These are phyloP conservation scores for Ceratina australensis DNA, from an alignment of 1,140 invertebrate genomes.

Conservation along the genomic window DNA sequence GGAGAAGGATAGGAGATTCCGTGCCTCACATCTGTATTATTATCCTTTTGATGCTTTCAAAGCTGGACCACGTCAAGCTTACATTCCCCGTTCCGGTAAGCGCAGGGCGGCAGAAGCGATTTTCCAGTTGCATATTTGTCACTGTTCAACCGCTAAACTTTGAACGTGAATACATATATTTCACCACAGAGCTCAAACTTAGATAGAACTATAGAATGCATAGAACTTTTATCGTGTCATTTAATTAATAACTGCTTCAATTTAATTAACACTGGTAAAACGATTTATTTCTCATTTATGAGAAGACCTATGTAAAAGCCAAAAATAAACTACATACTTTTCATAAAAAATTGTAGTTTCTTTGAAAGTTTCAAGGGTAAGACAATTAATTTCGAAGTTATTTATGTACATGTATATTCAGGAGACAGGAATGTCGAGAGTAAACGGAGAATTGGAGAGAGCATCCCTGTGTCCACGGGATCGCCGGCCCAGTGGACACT, in stretches of 20 bases:
- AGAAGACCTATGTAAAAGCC: too few species aligned
- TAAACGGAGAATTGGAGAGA: conserved; percentile 48
- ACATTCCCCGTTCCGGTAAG: conserved; percentile 53
- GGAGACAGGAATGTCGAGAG: background rate
- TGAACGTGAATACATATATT: background rate
- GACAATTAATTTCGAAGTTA: too few species aligned
- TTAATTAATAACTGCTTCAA: too few species aligned
- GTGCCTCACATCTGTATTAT: conserved; percentile 60
- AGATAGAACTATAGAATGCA: too few species aligned
- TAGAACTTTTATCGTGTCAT: too few species aligned
- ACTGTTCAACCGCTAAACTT: background rate
- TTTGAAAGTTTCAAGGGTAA: too few species aligned
- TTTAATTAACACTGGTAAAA: too few species aligned
- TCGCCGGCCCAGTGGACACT: conserved; percentile 60
- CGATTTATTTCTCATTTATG: too few species aligned
- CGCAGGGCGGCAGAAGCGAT: conserved; percentile 61
- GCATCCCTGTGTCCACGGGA: conserved; percentile 63
- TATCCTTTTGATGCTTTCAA: conserved; percentile 72
- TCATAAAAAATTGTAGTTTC: background rate
- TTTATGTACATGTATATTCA: too few species aligned
- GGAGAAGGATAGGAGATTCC: conserved; percentile 17
- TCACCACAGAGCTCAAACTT: too few species aligned
- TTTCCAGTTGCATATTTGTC: conserved; percentile 19
- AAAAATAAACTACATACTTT: too few species aligned
- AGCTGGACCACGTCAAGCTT: conserved; percentile 65